phyloP scores from a whole-genome alignment of 2,113 vertebrate species.

The Steatornis caripensis region DNA sequence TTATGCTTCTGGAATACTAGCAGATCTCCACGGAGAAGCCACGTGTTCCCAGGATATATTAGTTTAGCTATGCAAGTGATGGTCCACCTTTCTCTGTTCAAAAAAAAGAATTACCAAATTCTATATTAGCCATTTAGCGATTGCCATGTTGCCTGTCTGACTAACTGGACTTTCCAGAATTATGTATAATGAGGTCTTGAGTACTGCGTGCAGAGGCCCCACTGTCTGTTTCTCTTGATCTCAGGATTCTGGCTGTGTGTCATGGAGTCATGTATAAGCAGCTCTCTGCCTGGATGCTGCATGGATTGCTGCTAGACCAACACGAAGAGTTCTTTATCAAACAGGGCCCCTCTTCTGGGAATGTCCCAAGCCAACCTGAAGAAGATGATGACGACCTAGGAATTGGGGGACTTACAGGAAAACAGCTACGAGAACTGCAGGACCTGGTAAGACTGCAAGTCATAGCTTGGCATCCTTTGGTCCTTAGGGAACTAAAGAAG shows the following conservation, averaged over 20 bases:
- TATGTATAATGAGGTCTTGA: neutral
- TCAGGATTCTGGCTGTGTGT: slow-evolving; percentile 92
- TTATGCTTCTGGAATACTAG: neutral
- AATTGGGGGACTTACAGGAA: slow-evolving; percentile 93
- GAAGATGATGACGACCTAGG: slow-evolving; percentile 96
- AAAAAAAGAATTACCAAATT: neutral
- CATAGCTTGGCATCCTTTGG: neutral
- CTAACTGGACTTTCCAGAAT: neutral
- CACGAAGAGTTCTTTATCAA: slow-evolving; percentile 97
- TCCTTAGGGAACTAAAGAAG: neutral
- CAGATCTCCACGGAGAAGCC: neutral
- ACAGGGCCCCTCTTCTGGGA: slow-evolving; percentile 91
- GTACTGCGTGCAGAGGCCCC: neutral
- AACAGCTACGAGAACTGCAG: slow-evolving; percentile 92
- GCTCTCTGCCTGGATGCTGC: slow-evolving; percentile 98
- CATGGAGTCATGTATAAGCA: slow-evolving; percentile 99
- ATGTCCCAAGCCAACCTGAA: slow-evolving; percentile 79
- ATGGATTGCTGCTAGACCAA: slow-evolving; percentile 91
- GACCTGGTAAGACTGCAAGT: slow-evolving; percentile 82
- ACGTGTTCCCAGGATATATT: neutral
- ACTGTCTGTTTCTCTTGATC: neutral
- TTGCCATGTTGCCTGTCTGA: neutral
- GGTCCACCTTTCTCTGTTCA: neutral
- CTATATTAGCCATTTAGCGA: neutral
- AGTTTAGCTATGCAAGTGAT: neutral